These are phyloP conservation scores for Andinoacara biseriatus DNA, from an alignment of 2,113 vertebrate species.

Conservation along the genomic window DNA sequence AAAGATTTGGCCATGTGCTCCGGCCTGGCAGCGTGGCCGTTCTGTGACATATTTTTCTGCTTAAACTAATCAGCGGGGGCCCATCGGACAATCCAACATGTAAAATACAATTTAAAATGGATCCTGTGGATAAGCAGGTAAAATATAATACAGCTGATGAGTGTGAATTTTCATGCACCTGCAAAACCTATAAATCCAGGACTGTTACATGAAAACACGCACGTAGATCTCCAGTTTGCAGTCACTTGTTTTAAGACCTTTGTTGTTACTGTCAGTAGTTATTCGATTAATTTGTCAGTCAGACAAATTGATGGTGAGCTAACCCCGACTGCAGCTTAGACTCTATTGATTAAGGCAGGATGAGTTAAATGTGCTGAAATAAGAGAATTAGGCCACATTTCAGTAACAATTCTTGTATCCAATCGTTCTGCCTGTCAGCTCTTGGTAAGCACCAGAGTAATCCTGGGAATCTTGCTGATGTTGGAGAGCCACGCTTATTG, in stretches of 20 bases:
- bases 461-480: constrained; percentile 50
- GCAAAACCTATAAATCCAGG: no score
- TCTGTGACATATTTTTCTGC: no score
- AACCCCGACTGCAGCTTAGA: constrained; percentile 15
- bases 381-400: constrained; percentile 34
- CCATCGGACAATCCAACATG: no score
- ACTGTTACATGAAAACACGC: background rate
- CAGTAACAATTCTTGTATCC: constrained; percentile 38
- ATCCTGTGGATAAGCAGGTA: no score
- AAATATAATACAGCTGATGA: no score
- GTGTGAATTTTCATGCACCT: no score
- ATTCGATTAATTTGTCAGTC: constrained; percentile 49
- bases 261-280: constrained; percentile 19
- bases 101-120: no score
- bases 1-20: no score
- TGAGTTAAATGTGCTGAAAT: constrained; percentile 59
- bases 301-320: constrained; percentile 39
- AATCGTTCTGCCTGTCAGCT: constrained; percentile 52
- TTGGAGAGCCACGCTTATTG: constrained; percentile 32
- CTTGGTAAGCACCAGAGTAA: constrained; percentile 35
- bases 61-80: no score
- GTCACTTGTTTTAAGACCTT: constrained; percentile 21
- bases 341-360: constrained; percentile 44
- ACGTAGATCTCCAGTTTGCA: background rate
- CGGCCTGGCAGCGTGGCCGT: no score